These are phyloP conservation scores for Luscinia luscinia DNA, from an alignment of 2,797 vertebrate species.

Conservation along the genomic window DNA sequence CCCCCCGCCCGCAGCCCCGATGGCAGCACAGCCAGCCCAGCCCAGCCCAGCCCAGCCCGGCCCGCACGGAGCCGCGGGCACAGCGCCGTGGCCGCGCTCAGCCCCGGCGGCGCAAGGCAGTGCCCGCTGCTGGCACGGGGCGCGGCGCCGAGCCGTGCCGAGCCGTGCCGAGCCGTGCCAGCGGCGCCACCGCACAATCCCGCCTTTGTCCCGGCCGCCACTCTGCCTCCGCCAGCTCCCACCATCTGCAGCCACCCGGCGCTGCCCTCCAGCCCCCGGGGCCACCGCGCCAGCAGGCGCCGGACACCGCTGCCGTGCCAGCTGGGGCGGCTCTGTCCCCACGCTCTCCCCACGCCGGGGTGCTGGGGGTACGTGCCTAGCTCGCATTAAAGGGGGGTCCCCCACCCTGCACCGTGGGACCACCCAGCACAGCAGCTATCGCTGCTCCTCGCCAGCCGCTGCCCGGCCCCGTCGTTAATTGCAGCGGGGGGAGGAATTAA, in stretches of 20 bases:
- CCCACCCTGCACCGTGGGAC: background rate
- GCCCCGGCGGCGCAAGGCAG: background rate
- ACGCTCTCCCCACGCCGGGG: background rate
- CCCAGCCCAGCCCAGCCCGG: background rate
- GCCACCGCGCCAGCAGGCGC: background rate
- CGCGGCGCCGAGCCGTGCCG: background rate
- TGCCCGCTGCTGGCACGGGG: background rate
- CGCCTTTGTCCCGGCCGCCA: background rate
- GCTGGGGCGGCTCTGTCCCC: background rate
- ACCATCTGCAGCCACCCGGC: background rate
- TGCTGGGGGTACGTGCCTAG: background rate
- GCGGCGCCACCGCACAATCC: background rate
- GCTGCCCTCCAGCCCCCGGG: background rate
- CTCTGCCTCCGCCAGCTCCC: background rate
- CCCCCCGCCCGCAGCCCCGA: too few species aligned
- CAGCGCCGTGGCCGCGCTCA: background rate
- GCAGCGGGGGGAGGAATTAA: conserved; percentile 46
- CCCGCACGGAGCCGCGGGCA: background rate
- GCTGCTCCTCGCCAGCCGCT: background rate
- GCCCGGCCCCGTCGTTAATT: conserved; percentile 3
- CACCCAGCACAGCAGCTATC: background rate
- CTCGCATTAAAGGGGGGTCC: background rate
- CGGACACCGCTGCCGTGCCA: background rate
- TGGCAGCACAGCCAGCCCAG: background rate
- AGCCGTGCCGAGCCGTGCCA: background rate